Evolutionary conservation across 2,113 vertebrate species (phyloP).

Genomic region (Pao palembangensis): DNA sequence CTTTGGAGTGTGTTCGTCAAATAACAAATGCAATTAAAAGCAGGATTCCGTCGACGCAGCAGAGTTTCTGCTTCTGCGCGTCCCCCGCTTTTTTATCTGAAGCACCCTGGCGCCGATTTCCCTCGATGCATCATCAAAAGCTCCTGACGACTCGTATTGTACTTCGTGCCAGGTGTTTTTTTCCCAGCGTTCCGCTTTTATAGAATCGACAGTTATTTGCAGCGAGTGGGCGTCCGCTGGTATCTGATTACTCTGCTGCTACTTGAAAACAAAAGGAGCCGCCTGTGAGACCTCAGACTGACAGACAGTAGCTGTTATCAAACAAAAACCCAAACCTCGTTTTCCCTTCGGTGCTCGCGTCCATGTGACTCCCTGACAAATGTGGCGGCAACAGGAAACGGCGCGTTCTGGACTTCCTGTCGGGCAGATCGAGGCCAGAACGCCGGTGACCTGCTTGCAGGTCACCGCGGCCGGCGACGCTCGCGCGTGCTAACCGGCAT

Average conservation of each 20-base stretch:
- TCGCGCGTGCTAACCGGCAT: background rate
- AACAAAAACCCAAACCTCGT: slow-evolving; percentile 8
- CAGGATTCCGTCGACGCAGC: slow-evolving; percentile 61
- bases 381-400: too few species aligned
- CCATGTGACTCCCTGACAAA: too few species aligned
- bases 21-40: slow-evolving; percentile 54
- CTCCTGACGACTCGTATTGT: slow-evolving; percentile 29
- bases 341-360: too few species aligned
- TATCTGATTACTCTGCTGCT: slow-evolving; percentile 25
- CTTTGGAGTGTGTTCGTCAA: slow-evolving; percentile 47
- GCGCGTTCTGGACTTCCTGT: too few species aligned
- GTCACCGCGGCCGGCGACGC: background rate
- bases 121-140: slow-evolving; percentile 7
- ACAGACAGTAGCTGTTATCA: slow-evolving; percentile 1
- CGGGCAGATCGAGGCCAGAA: too few species aligned
- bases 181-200: slow-evolving; percentile 16
- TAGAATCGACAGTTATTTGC: slow-evolving; percentile 33
- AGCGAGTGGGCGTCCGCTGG: slow-evolving; percentile 24
- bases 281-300: slow-evolving; percentile 9
- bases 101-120: slow-evolving; percentile 18
- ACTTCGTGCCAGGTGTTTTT: slow-evolving; percentile 20
- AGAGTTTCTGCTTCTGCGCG: slow-evolving; percentile 46
- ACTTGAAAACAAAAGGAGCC: slow-evolving; percentile 8
- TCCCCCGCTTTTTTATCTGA: slow-evolving; percentile 25
- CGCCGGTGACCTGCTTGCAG: too few species aligned